A percentile compares a stretch with the other conserved stretches of the same genome.
These are phyloP conservation scores for Drusus annulatus DNA, from an alignment of 1,140 invertebrate genomes.

Conservation along the genomic window DNA sequence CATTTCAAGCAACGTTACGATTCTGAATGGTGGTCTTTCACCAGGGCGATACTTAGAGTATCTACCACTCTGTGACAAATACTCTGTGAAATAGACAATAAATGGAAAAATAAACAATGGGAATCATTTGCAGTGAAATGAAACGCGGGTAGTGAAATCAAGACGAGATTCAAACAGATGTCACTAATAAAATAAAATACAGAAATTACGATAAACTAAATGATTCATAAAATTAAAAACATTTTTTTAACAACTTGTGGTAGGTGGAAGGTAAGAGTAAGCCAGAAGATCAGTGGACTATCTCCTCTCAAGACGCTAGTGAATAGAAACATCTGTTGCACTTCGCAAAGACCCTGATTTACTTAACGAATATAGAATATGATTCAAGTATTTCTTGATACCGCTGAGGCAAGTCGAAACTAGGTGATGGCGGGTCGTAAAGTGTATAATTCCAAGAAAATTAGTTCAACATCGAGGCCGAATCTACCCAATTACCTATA, in stretches of 20 bases:
- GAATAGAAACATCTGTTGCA: background rate
- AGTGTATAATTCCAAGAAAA: too few species aligned
- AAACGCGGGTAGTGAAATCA: background rate
- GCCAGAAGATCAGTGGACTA: background rate
- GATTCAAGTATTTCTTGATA: background rate
- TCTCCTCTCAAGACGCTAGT: background rate
- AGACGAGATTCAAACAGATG: background rate
- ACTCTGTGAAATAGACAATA: too few species aligned
- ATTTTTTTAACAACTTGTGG: too few species aligned
- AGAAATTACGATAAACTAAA: too few species aligned
- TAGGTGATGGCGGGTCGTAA: background rate
- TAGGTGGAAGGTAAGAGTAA: background rate
- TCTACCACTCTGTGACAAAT: too few species aligned
- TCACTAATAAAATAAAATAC: background rate
- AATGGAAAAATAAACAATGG: too few species aligned
- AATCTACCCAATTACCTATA: background rate
- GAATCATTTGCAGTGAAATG: background rate
- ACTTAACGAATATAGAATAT: constrained; percentile 7
- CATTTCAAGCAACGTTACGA: too few species aligned
- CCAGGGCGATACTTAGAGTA: too few species aligned
- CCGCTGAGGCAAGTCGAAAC: background rate
- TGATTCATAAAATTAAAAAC: too few species aligned
- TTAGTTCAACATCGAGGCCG: too few species aligned
- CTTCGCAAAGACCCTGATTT: constrained; percentile 14
- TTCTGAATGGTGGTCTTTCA: too few species aligned